Evolutionary conservation across 2,888 invertebrate species (phyloP), one percentile per base, ranked within the genome.

Genomic region (Cosmorhoe ocellata): DNA sequence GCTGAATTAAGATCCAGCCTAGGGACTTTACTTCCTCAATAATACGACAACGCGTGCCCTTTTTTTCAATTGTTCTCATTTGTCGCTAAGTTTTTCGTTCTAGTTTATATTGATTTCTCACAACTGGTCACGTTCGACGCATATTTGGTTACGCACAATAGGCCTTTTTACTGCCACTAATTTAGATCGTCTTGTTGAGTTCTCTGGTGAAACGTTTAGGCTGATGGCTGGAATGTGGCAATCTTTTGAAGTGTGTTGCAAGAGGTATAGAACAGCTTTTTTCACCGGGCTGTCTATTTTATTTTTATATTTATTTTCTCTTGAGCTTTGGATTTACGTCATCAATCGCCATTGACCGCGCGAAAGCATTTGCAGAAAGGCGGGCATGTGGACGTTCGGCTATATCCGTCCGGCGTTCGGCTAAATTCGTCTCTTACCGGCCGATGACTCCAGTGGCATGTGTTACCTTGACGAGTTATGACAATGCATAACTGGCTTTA

Each of bases 401-500:
- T 89, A 88, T 88, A 88, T 84, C 81, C 84, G 85, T 79, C 74
- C 59, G 58, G 64, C 62, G 76, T 81, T 85, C 83, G 83, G 81
- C 81, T 88, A 86, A 81, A 81, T 84, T 79, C 81, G 87, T 80
- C 81, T 69, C 55, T 67, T 66, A 69, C 51, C 84, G 89, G 89
- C 79, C 88, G 86, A 88, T 89, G 89, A 89, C 89, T 85, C 76
- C 80, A 61, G 56, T 71, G 80, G 83, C 80, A 82, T 77, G 79
- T 80, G 79, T 75, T 68, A 85, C 86, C 82, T 84, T 84, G 82
- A 79, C 78, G 74, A 63, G 58, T 64, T 67, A 65, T 57, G 66
- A 64, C 68, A 71, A 63, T 64, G 64, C 58, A 68, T 69, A 73
- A 51, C 59, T 59, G 60, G 57, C 74, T 67, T 66, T 76, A 74